Evolutionary conservation across 2,113 vertebrate genomes (phyloP).

Genomic region (Ctenomys sociabilis): DNA sequence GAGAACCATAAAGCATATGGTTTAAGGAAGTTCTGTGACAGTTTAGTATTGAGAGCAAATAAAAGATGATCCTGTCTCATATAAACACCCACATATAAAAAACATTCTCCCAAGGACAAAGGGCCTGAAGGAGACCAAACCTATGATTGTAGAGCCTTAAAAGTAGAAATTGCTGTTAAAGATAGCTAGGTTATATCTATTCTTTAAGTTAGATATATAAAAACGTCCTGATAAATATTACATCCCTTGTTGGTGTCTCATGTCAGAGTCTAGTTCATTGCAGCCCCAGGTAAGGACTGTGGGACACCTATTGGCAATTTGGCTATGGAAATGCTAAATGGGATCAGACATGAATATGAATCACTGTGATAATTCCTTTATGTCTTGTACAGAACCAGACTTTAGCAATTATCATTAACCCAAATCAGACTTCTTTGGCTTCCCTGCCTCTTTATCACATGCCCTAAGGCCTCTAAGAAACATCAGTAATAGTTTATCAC

Average conservation of each 20-base stretch:
- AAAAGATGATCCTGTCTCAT: neutral
- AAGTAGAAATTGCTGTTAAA: neutral
- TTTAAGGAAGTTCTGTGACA: neutral
- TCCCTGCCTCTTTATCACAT: neutral
- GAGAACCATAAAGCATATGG: neutral
- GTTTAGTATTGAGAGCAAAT: slow-evolving; percentile 25
- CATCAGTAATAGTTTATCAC: slow-evolving; percentile 23
- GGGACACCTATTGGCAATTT: neutral
- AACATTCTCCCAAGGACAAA: neutral
- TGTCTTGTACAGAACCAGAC: neutral
- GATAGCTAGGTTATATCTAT: slow-evolving; percentile 43
- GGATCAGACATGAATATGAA: slow-evolving; percentile 18
- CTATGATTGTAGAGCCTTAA: neutral
- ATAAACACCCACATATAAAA: neutral
- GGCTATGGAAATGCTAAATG: slow-evolving; percentile 40
- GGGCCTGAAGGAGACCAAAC: slow-evolving; percentile 27
- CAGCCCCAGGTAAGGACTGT: neutral
- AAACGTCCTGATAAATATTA: slow-evolving; percentile 30
- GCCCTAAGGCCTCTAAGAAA: slow-evolving; percentile 10
- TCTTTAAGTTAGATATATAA: neutral
- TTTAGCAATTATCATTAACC: slow-evolving; percentile 42
- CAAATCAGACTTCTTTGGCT: neutral
- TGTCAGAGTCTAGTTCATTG: slow-evolving; percentile 22
- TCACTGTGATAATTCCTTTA: slow-evolving; percentile 54
- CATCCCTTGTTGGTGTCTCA: slow-evolving; percentile 34